phyloP scores from a whole-genome alignment of 1,140 invertebrate species.

The Drosophila serrata region DNA sequence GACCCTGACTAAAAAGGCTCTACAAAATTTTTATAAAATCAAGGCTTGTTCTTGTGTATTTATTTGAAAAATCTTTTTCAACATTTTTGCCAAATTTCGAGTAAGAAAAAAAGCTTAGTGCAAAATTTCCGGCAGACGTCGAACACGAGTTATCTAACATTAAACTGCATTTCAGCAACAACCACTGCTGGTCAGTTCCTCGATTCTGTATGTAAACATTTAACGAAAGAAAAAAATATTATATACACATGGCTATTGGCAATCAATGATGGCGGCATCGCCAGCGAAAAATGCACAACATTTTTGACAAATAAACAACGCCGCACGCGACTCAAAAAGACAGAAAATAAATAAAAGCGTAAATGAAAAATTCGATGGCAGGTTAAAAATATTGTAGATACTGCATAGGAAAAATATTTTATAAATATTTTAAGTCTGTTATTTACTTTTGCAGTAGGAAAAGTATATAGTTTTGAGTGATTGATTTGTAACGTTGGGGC shows the following conservation, averaged over 20 bases:
- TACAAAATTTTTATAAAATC: constrained; percentile 39
- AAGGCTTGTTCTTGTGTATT: constrained; percentile 12
- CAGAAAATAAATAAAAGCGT: not conserved
- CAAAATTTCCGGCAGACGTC: constrained; percentile 53
- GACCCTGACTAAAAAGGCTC: constrained; percentile 62
- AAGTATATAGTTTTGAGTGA: too few relatives aligned
- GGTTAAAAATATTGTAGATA: not conserved
- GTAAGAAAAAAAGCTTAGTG: constrained; percentile 7
- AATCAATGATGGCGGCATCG: constrained; percentile 41
- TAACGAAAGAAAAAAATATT: constrained; percentile 68
- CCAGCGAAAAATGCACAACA: constrained; percentile 55
- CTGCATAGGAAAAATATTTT: too few relatives aligned
- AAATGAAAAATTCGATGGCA: constrained; percentile 1
- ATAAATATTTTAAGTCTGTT: too few relatives aligned
- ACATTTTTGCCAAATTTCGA: constrained; percentile 7
- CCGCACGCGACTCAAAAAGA: constrained; percentile 68
- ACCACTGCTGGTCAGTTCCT: constrained; percentile 32
- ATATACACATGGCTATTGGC: constrained; percentile 71
- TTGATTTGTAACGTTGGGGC: too few relatives aligned
- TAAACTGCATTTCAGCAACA: constrained; percentile 67
- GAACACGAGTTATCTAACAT: constrained; percentile 69
- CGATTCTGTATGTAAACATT: constrained; percentile 67
- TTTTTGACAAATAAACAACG: constrained; percentile 81
- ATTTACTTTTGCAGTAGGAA: too few relatives aligned
- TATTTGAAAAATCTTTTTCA: constrained; percentile 29